Percentiles rank a stretch among this genome's conserved stretches.
Conservation (phyloP, 1,140 invertebrate species). For the Drosophila sturtevanti region DNA sequence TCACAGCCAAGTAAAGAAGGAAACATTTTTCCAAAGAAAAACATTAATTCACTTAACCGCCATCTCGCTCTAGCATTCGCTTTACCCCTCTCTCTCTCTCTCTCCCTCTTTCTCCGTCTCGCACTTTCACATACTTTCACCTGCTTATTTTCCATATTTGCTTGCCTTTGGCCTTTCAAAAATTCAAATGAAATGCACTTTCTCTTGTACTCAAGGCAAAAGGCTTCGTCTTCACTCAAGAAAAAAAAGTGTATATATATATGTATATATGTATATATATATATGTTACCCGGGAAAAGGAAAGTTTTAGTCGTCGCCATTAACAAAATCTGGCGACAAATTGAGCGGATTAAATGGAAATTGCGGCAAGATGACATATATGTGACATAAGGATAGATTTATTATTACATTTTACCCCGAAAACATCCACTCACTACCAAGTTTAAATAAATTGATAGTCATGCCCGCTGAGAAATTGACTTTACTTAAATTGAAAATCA, state of each 20-base stretch:
- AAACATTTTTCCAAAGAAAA: conserved; percentile 37
- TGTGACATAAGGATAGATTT: not conserved
- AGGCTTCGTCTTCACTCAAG: not conserved
- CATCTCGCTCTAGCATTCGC: not conserved
- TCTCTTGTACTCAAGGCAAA: conserved; percentile 28
- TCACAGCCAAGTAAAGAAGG: conserved; percentile 19
- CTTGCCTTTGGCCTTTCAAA: conserved; percentile 40
- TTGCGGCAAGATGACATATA: conserved; percentile 19
- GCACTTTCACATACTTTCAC: not conserved
- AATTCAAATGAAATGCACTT: conserved; percentile 47
- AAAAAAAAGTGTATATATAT: not conserved
- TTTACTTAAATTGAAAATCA: not conserved
- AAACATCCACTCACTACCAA: not conserved
- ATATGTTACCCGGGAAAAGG: not conserved
- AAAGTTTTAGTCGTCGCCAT: conserved; percentile 42
- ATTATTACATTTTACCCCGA: not conserved
- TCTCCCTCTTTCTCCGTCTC: conserved; percentile 20
- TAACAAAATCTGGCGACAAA: conserved; percentile 40
- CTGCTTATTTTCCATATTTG: conserved; percentile 16
- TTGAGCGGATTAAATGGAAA: conserved; percentile 52
- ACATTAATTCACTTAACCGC: conserved; percentile 65
- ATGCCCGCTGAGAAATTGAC: not conserved
- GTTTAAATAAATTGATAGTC: conserved; percentile 2
- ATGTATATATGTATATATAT: not conserved
- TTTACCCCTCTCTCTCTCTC: conserved; percentile 2